Percentiles rank a stretch among this genome's conserved stretches.
Evolutionary conservation across 2,888 invertebrate species (phyloP).

Genomic region (Hirtodrosophila alboralis): DNA sequence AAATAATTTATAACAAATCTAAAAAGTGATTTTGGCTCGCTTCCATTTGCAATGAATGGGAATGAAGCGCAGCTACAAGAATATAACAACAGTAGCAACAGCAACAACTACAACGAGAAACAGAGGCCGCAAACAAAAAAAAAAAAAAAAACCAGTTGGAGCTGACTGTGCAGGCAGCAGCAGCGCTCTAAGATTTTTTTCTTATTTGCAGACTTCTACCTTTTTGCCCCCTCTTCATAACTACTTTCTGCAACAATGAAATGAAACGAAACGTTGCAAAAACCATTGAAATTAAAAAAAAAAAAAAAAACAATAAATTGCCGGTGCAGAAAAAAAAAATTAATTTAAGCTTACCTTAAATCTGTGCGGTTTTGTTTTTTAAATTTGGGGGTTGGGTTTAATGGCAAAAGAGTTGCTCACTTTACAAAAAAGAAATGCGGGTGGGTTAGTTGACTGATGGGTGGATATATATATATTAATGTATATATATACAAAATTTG

Average conservation of each 20-base stretch:
- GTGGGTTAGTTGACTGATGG: conserved; percentile 41
- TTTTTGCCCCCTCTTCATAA: not conserved
- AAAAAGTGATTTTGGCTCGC: conserved; percentile 15
- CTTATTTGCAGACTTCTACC: conserved; percentile 34
- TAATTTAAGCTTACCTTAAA: conserved; percentile 44
- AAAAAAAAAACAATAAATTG: no score
- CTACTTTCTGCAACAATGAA: conserved; percentile 29
- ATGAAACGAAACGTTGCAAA: conserved; percentile 37
- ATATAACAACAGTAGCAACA: conserved; percentile 26
- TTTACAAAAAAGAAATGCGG: conserved; percentile 53
- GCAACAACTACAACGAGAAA: conserved; percentile 10
- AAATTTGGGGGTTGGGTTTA: conserved; percentile 23
- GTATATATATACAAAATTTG: conserved; percentile 36
- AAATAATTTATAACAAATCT: conserved; percentile 73
- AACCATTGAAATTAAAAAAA: conserved; percentile 14
- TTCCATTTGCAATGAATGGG: conserved; percentile 42
- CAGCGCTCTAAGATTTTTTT: conserved; percentile 33
- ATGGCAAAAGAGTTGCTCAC: conserved; percentile 51
- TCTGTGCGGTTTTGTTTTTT: conserved; percentile 15
- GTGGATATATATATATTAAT: conserved; percentile 33
- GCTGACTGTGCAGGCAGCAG: conserved; percentile 33
- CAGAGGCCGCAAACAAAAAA: conserved; percentile 48
- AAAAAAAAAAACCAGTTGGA: conserved; percentile 66
- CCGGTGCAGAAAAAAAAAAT: conserved; percentile 8
- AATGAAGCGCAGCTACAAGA: conserved; percentile 38